Base-by-base conservation (phyloP, 2,113 vertebrate species). In the Porphyrio hochstetteri region DNA sequence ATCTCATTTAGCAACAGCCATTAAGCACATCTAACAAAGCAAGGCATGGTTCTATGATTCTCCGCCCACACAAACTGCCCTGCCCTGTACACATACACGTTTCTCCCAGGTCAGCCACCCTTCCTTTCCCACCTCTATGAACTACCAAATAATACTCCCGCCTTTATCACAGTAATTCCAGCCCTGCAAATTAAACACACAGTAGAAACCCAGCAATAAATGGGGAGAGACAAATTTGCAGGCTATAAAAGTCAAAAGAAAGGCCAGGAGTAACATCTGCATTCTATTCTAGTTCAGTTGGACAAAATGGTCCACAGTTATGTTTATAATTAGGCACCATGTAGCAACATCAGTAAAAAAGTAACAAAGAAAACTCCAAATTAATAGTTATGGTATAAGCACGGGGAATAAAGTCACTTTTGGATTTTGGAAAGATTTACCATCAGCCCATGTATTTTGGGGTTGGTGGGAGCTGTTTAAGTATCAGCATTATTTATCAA, bases 81-180 rank as follows among this genome's bases (percentile, higher is more conserved):
- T 78, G 44, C 33, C 36, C n/a, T 19, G 7, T 7, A 56, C 8
- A 40, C 25, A 56, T 1, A 60, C 6, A 35, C 16, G 18, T 16
- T 48, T 77, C 40, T 57, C 5, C 31, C 42, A 46, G 19, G 16
- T 19, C 65, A 60, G 25, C 7, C 18, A 50, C 24, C 17, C 28
- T 29, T 67, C 10, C 27, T 48, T 64, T 46, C 56, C 35, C 11
- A 63, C 10, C 9, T 16, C 35, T 48, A 3, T 17, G 8, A 29
- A 42, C 64, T 48, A 72, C 35, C 21, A 80, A 3, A 3, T 38
- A 78, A 70, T 1, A 59, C 3, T 10, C 27, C 1, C 0, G 10
- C 16, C 27, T 74, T 77, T 50, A 75, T 31, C n/a, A 40, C 1
- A 57, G 7, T 13, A 76, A 78, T 55, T 84, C 40, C n/a, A 85